Evolutionary conservation across 2,797 vertebrate species (phyloP).

Genomic region (Podarcis siculus): DNA sequence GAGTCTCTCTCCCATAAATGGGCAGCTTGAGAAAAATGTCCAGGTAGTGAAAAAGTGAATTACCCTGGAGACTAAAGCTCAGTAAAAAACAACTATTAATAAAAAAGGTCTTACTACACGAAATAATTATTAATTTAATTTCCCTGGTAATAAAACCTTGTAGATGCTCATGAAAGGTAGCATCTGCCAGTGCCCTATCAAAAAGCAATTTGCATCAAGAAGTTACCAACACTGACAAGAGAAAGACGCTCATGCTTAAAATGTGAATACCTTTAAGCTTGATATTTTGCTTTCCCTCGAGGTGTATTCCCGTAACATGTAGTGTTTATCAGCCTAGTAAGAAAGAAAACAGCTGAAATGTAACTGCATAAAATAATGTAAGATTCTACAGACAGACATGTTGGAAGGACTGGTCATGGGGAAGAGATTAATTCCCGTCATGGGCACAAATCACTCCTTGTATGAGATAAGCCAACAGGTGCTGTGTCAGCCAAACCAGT

Average conservation of each 20-base stretch:
- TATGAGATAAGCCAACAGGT: too few species aligned
- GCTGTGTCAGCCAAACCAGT: too few species aligned
- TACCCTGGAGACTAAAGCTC: background rate
- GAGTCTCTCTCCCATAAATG: background rate
- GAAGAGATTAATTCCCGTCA: too few species aligned
- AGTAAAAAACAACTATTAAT: too few species aligned
- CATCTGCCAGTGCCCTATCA: background rate
- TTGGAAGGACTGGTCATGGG: too few species aligned
- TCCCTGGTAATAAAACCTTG: background rate
- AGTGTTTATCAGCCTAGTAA: slow-evolving; percentile 86
- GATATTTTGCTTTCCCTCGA: slow-evolving; percentile 92
- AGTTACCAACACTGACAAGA: background rate
- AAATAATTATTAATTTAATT: background rate
- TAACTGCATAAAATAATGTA: background rate
- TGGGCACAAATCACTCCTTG: too few species aligned
- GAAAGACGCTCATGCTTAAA: background rate
- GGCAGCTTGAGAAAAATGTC: background rate
- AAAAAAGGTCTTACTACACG: too few species aligned
- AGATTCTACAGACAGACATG: background rate
- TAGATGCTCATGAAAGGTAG: background rate
- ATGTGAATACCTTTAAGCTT: slow-evolving; percentile 86
- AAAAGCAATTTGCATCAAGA: background rate
- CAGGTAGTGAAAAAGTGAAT: too few species aligned
- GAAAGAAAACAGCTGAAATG: slow-evolving; percentile 33
- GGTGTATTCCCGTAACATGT: slow-evolving; percentile 94